These are phyloP conservation scores for Hirtodrosophila histrioides DNA, from an alignment of 2,888 invertebrate species.

Conservation along the genomic window DNA sequence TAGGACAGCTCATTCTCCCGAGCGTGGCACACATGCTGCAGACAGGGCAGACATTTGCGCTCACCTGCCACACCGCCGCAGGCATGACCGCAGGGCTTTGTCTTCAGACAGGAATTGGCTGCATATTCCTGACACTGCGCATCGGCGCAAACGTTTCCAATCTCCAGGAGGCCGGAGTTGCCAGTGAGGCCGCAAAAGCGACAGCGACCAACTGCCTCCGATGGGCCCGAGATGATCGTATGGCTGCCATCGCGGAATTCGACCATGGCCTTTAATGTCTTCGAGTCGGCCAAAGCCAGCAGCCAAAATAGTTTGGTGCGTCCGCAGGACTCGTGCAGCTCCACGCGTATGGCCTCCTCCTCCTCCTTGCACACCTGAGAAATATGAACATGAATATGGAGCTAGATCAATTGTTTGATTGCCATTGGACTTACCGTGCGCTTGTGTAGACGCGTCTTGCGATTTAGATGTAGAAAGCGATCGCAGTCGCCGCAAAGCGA, in stretches of 20 bases:
- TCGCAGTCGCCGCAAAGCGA: conserved; percentile 98
- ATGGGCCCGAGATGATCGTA: conserved; percentile 84
- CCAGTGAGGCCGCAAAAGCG: conserved; percentile 95
- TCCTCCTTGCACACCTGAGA: conserved; percentile 92
- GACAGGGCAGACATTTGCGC: conserved; percentile 93
- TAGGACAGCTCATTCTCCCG: conserved; percentile 83
- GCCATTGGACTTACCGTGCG: conserved; percentile 84
- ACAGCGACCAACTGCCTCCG: conserved; percentile 89
- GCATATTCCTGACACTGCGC: conserved; percentile 93
- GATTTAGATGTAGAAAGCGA: conserved; percentile 95
- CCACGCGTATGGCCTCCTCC: conserved; percentile 97
- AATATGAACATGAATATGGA: neutral
- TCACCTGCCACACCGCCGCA: conserved; percentile 97
- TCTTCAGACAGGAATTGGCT: conserved; percentile 90
- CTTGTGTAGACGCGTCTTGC: conserved; percentile 93
- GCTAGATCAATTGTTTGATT: neutral
- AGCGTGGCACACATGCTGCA: conserved; percentile 91
- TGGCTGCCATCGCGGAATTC: conserved; percentile 93
- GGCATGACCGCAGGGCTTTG: conserved; percentile 94
- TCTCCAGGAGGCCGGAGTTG: conserved; percentile 92
- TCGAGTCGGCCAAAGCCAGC: conserved; percentile 95
- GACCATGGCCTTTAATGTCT: conserved; percentile 94
- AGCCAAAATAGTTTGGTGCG: conserved; percentile 98
- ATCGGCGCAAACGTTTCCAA: conserved; percentile 97
- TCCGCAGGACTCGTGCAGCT: conserved; percentile 98